Evolutionary conservation across 2,888 invertebrate species (phyloP), one percentile per base, ranked within the genome.

Genomic region (Philonicus albiceps): DNA sequence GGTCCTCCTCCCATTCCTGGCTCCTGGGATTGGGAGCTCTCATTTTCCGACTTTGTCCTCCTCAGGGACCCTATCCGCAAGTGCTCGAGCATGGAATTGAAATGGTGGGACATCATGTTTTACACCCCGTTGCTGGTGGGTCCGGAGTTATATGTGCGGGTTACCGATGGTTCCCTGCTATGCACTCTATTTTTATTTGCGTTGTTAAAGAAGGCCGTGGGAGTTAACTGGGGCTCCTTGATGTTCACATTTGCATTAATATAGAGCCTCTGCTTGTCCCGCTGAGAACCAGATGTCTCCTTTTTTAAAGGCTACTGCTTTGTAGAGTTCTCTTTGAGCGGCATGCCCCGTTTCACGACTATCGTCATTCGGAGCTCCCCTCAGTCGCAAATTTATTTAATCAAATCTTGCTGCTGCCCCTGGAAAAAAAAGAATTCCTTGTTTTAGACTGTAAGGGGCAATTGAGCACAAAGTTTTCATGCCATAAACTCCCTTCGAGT

Each of bases 21-120:
- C 4, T 83, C 83, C 22, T 83, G 83, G 16, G 22, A 19, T 76
- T 13, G 37, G 7, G 90, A 88, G 89, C 34, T 80, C 22, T 86
- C 87, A 64, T 78, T 87, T 55, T 86, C 87, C 43, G 87, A 73
- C 86, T 88, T 88, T 22, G 86, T 81, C 81, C 86, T 88, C 76
- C 88, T 87, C 43, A 88, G 87, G 8, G 88, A 85, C 19, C 91
- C 91, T 89, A 92, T 90, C 85, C 91, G 91, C 89, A 92, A 89
- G 88, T 92, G 92, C 89, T 91, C 92, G 85, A 92, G 88, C 90
- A 92, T 91, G 89, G 92, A 91, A 87, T 91, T 90, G 88, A 92
- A 91, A 88, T 92, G 92, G 88, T 91, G 91, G 89, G 91, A 91
- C 91, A 91, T 91, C 89, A 90, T 91, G 90, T 37, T 76, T 76